Evolutionary conservation across 2,888 invertebrate species (phyloP), one percentile per base, ranked within the genome.

Genomic region (Melinopterus prodromus): DNA sequence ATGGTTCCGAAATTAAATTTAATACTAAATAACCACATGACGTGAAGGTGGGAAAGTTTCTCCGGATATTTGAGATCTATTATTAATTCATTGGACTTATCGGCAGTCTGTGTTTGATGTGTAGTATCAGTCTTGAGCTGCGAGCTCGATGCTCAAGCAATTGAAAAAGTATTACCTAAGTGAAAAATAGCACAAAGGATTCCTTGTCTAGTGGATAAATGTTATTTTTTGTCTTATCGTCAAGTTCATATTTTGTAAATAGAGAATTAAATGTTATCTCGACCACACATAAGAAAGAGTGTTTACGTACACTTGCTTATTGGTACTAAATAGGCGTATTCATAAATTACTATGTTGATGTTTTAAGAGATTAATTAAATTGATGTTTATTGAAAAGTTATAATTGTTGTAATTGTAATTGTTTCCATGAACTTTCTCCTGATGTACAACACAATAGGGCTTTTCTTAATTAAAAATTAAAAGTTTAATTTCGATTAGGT

Each of bases 231-330:
- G 53, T 53, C 53, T 53, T 53, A 53, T 53, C 53, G 53, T 53
- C 53, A 53, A 53, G 53, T 53, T 53, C 53, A 53, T 53, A 53
- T 53, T 53, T 53, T 53, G 53, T 53, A 53, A 53, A 53, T 53
- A 53, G 53, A 53, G 53, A 53, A 53, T 53, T 53, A 53, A 9
- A 12, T 53, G 53, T 53, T 53, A 53, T 53, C 53, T 9, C 7
- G 53, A 53, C 53, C 53, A 53, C 53, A 53, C 53, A 53, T 53
- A 53, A 12, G 12, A 53, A 53, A 12, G 12, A 53, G 53, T 53
- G 53, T 53, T 53, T 53, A 53, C 12, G 53, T 53, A 53, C 53
- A 53, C 53, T 53, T 53, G 53, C 53, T 53, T 53, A 53, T 53
- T 53, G 53, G 2, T 53, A 53, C 26, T 53, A 12, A 53, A 53